Percentiles rank a stretch among this genome's conserved stretches.
Conservation (phyloP, 1,140 invertebrate species). For the Palaemon carinicauda region DNA sequence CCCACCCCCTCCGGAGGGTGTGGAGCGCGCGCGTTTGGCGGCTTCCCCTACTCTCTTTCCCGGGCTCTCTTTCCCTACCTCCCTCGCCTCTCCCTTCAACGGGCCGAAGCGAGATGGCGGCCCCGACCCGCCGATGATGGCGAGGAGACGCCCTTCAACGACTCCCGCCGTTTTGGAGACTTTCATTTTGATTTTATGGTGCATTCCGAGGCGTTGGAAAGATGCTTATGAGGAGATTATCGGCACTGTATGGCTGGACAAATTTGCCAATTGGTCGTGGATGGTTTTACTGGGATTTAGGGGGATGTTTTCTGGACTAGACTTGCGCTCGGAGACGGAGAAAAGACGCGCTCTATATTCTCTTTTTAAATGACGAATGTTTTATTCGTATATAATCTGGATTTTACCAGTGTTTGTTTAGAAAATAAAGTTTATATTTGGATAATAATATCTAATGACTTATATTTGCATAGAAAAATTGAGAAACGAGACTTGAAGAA, state of each 20-base stretch:
- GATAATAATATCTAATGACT: no score
- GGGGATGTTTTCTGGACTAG: neutral
- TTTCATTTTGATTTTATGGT: conserved; percentile 54
- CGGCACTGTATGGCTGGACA: conserved; percentile 14
- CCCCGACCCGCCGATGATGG: conserved; percentile 35
- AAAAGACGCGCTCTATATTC: neutral
- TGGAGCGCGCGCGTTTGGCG: no score
- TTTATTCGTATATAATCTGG: no score
- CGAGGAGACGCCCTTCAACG: conserved; percentile 25
- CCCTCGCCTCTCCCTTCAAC: neutral
- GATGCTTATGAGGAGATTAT: conserved; percentile 51
- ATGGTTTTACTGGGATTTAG: neutral
- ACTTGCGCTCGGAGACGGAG: neutral
- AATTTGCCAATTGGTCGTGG: conserved; percentile 37
- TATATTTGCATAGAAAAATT: no score
- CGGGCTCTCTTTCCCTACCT: no score
- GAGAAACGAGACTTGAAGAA: no score
- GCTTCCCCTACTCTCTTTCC: no score
- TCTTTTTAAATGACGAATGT: neutral
- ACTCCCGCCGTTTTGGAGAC: conserved; percentile 3
- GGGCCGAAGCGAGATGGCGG: conserved; percentile 48
- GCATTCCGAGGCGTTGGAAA: conserved; percentile 31
- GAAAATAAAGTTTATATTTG: neutral
- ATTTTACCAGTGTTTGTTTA: neutral
- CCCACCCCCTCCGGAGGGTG: neutral